Evolutionary conservation across 2,888 invertebrate genomes (phyloP).

Genomic region (Callinectes sapidus): DNA sequence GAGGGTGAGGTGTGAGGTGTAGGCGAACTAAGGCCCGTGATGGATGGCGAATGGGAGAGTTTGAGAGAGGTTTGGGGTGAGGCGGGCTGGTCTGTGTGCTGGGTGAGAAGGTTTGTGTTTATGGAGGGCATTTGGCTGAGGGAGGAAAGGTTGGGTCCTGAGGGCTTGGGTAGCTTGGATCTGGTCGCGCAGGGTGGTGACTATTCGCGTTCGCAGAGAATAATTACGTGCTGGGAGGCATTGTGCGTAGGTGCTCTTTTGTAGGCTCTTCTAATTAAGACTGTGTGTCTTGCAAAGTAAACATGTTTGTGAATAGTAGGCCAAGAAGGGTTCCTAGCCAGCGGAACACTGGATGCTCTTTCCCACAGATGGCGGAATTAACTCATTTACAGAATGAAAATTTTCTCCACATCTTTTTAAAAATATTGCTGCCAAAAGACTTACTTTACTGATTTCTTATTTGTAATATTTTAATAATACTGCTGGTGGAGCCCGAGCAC

Average conservation of each 20-base stretch:
- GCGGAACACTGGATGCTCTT: background rate
- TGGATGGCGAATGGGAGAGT: conserved; percentile 19
- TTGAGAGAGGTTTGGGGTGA: background rate
- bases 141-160: background rate
- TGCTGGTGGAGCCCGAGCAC: background rate
- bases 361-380: background rate
- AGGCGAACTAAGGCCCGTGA: background rate
- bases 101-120: background rate
- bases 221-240: conserved; percentile 31
- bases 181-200: background rate
- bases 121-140: background rate
- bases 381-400: background rate
- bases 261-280: conserved; percentile 31
- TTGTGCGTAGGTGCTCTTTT: conserved; percentile 28
- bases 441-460: background rate
- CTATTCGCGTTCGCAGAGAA: background rate
- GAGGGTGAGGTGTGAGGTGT: background rate
- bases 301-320: conserved; percentile 24
- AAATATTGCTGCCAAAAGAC: background rate
- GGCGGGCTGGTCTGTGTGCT: background rate
- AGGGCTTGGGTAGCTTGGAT: background rate
- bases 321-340: conserved; percentile 17
- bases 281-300: conserved; percentile 30
- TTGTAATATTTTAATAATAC: background rate
- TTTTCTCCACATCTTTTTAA: background rate